Conservation (phyloP, 2,797 vertebrate genomes). For the Rhyacichthys aspro region DNA sequence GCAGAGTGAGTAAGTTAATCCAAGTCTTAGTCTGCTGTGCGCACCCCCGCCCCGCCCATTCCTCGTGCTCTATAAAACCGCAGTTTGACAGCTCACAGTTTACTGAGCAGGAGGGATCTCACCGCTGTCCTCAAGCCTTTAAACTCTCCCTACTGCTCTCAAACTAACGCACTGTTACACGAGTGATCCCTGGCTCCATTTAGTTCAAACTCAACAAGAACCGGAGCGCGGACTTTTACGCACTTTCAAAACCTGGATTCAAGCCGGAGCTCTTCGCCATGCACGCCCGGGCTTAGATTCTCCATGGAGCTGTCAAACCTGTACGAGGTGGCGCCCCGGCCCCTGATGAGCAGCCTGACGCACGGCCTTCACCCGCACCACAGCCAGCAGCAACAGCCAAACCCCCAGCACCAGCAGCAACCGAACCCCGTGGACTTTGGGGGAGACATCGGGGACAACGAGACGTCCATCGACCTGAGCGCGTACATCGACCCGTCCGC, state of each 20-base stretch:
- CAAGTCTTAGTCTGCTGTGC: constrained; percentile 5
- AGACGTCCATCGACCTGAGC: constrained; percentile 97
- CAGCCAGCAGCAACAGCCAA: constrained; percentile 78
- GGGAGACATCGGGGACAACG: constrained; percentile 94
- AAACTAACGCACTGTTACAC: neutral
- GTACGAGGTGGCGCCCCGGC: constrained; percentile 94
- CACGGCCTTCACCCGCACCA: constrained; percentile 76
- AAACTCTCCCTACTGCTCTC: neutral
- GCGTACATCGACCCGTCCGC: constrained; percentile 96
- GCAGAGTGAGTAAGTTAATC: constrained; percentile 17
- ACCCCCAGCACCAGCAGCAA: constrained; percentile 84
- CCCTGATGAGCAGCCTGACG: constrained; percentile 84
- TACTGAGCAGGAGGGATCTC: constrained; percentile 50
- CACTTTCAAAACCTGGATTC: constrained; percentile 83
- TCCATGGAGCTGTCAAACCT: constrained; percentile 96
- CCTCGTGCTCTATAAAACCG: constrained; percentile 43
- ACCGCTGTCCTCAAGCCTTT: constrained; percentile 6
- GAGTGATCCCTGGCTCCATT: neutral
- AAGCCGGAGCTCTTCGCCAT: constrained; percentile 88
- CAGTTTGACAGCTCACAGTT: constrained; percentile 52
- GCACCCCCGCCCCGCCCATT: constrained; percentile 28
- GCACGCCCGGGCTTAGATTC: constrained; percentile 86
- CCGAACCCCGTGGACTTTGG: constrained; percentile 81
- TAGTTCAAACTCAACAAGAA: neutral
- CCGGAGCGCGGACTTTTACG: constrained; percentile 4